phyloP scores from a whole-genome alignment of 2,888 invertebrate species.

The Athrips mouffetella region DNA sequence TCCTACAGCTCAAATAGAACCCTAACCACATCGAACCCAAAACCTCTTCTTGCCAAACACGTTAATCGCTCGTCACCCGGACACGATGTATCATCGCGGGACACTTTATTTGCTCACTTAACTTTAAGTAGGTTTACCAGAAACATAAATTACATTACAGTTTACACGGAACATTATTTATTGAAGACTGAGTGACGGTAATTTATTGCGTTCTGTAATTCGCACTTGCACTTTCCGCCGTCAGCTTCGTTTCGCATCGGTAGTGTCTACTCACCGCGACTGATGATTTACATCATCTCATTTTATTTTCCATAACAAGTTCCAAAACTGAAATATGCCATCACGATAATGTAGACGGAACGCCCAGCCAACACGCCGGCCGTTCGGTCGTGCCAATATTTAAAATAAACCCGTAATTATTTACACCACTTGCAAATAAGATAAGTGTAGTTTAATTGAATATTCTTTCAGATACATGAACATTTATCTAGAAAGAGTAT shows the following conservation, averaged over 20 bases:
- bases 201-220: constrained; percentile 14
- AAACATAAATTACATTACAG: constrained; percentile 33
- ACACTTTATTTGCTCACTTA: constrained; percentile 52
- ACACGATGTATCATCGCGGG: constrained; percentile 20
- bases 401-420: no score
- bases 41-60: neutral
- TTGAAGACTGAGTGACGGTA: constrained; percentile 44
- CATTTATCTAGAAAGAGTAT: constrained; percentile 23
- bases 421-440: neutral
- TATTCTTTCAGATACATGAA: constrained; percentile 22
- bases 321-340: constrained; percentile 1
- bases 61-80: neutral
- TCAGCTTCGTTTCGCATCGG: constrained; percentile 10
- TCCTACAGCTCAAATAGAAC: constrained; percentile 81
- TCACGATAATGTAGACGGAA: neutral
- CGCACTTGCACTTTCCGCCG: constrained; percentile 1
- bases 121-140: constrained; percentile 32
- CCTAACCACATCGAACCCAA: constrained; percentile 30
- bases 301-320: constrained; percentile 9
- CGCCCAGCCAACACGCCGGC: neutral
- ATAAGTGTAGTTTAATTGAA: constrained; percentile 12
- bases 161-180: constrained; percentile 46
- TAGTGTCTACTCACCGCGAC: constrained; percentile 9
- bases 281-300: constrained; percentile 10
- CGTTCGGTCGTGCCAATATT: neutral